phyloP scores from a whole-genome alignment of 2,797 vertebrate genomes.

The Spheniscus humboldti region DNA sequence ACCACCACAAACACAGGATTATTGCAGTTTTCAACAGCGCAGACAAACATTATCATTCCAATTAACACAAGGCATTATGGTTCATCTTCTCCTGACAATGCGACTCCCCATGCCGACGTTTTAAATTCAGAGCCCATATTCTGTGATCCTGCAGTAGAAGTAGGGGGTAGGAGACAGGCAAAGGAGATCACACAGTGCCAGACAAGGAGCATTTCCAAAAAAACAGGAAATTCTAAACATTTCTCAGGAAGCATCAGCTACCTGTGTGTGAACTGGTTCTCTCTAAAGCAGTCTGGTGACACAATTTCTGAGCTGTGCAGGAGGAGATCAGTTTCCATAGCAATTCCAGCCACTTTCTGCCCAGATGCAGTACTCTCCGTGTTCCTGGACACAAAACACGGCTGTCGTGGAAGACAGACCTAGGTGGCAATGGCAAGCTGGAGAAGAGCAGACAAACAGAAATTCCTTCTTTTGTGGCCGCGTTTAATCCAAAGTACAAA shows the following conservation, averaged over 20 bases:
- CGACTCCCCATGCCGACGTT: not conserved
- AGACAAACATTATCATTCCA: not conserved
- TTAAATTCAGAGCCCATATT: not conserved
- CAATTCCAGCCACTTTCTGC: slow-evolving; percentile 37
- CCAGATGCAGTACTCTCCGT: not conserved
- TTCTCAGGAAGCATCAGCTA: not conserved
- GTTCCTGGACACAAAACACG: slow-evolving; percentile 20
- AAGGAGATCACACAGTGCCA: not conserved
- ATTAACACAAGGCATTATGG: not conserved
- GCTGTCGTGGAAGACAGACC: not conserved
- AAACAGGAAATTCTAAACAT: not conserved
- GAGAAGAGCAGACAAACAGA: not conserved
- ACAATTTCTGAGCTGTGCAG: not conserved
- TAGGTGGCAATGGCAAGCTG: not conserved
- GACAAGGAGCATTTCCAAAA: not conserved
- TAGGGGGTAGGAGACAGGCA: not conserved
- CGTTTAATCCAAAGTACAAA: not conserved
- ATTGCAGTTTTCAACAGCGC: not conserved
- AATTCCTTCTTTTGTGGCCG: not conserved
- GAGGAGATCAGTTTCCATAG: slow-evolving; percentile 57
- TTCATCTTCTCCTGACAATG: not conserved
- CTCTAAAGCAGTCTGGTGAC: not conserved
- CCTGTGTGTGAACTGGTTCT: not conserved
- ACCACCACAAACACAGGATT: not conserved
- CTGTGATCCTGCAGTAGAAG: not conserved